Base-by-base conservation (phyloP, 2,888 invertebrate genomes). In the Melieria crassipennis region DNA sequence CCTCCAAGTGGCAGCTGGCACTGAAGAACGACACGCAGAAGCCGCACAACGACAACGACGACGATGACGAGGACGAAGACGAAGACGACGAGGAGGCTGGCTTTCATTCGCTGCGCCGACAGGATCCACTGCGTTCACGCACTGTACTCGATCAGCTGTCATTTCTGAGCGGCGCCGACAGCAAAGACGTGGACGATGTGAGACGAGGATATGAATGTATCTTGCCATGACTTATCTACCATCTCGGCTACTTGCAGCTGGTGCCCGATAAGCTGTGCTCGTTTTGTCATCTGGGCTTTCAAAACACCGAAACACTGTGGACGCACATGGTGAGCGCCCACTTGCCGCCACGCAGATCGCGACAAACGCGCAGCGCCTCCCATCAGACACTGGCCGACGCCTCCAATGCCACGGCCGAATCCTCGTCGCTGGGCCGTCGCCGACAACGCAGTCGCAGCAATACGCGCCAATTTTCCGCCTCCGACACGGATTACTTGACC, bases 321-420 rank as follows among this genome's bases (percentile, higher is more conserved):
- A 58, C 69, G 10, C 73, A 73, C 48, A 73, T 73, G 73, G 67
- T 73, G 42, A 65, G 70, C 63, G 65, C 70, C 1, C 73, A 73
- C 55, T 9, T 67, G 5, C 65, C 64, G 7, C 4, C 46, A 11
- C 55, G 58, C 13, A 56, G 58, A 30, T 30, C 30, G 30, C 57
- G 50, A 13, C 48, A 42, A 42, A 47, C 50, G 52, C 30, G 45
- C 11, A 60, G 43, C n/a, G 43, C 7, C 43, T 16, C 4, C 5
- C 4, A 45, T 16, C 13, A 56, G 43, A 16, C 45, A 7, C 45
- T 45, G 9, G 10, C 60, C 46, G 0, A 58, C 42, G 5, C n/a
- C 13, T 43, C 63, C n/a, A 55, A 63, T 11, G 55, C 56, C 16
- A 60, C 48, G 43, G n/a, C 65, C 11, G 60, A 50, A 16, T 43